Evolutionary conservation across 2,797 vertebrate genomes (phyloP).

Genomic region (Coregonus ussuriensis): DNA sequence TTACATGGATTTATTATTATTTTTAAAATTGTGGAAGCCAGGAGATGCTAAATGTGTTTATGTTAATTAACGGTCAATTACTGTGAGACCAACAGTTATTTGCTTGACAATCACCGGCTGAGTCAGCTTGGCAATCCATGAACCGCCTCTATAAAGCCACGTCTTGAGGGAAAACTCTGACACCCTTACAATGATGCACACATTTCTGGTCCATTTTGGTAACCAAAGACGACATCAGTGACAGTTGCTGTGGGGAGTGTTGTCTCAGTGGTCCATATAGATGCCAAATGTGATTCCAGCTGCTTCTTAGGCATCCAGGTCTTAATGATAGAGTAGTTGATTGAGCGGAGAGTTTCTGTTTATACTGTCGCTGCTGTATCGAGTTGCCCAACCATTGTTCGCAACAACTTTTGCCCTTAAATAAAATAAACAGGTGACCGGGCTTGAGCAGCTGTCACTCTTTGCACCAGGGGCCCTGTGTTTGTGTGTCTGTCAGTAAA

Average conservation of each 20-base stretch:
- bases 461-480: constrained; percentile 21
- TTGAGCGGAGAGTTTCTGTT: constrained; percentile 56
- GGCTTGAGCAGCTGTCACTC: constrained; percentile 70
- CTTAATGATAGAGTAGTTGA: constrained; percentile 65
- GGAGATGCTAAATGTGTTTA: too few relatives aligned
- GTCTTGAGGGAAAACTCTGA: constrained; percentile 35
- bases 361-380: constrained; percentile 54
- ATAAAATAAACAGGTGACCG: constrained; percentile 75
- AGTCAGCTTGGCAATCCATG: constrained; percentile 31
- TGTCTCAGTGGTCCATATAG: constrained; percentile 55
- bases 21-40: too few relatives aligned
- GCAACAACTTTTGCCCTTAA: constrained; percentile 60
- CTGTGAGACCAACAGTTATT: too few relatives aligned
- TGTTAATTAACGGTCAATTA: too few relatives aligned
- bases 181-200: constrained; percentile 20
- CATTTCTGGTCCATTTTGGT: constrained; percentile 45
- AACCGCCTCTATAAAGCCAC: constrained; percentile 19
- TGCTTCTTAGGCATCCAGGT: constrained; percentile 60
- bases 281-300: constrained; percentile 73
- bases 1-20: too few relatives aligned
- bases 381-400: constrained; percentile 71
- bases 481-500: constrained; percentile 12
- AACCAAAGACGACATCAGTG: constrained; percentile 45
- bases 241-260: constrained; percentile 60
- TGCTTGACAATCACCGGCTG: too few relatives aligned